These are phyloP conservation scores for Colossoma macropomum DNA, from an alignment of 2,113 vertebrate genomes.

Conservation along the genomic window DNA sequence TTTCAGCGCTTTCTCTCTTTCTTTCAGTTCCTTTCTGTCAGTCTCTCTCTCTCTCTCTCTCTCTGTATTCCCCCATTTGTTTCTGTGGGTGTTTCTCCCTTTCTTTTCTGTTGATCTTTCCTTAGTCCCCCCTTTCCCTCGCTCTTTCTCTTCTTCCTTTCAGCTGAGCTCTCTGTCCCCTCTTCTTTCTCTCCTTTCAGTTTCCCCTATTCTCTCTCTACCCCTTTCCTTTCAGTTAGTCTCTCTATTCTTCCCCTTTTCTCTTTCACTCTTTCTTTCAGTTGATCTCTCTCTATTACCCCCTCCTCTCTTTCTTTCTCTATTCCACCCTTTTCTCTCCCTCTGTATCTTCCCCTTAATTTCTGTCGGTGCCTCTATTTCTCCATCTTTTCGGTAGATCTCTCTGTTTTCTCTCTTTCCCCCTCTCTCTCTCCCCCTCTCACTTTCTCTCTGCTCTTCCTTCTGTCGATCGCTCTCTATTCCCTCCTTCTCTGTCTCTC, in stretches of 20 bases:
- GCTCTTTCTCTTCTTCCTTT: neutral
- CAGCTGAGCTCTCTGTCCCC: too few relatives aligned
- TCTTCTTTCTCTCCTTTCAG: too few relatives aligned
- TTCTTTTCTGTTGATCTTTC: too few relatives aligned
- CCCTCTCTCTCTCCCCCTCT: too few relatives aligned
- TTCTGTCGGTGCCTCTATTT: too few relatives aligned
- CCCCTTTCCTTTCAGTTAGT: slow-evolving; percentile 36
- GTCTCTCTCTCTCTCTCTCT: slow-evolving; percentile 24
- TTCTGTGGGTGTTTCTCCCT: too few relatives aligned
- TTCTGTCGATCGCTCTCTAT: neutral
- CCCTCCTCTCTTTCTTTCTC: slow-evolving; percentile 22
- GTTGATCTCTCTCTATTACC: slow-evolving; percentile 9
- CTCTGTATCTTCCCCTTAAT: too few relatives aligned
- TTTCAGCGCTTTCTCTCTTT: neutral
- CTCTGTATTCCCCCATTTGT: neutral
- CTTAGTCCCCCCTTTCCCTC: too few relatives aligned
- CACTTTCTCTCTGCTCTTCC: neutral
- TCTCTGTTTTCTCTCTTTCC: too few relatives aligned
- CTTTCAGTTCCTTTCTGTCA: neutral
- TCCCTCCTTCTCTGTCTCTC: slow-evolving; percentile 28
- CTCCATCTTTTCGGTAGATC: too few relatives aligned
- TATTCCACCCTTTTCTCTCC: neutral
- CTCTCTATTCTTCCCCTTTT: slow-evolving; percentile 9
- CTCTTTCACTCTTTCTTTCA: slow-evolving; percentile 8
- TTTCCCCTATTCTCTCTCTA: neutral